Evolutionary conservation across 2,797 vertebrate species (phyloP).

Genomic region (Adelosebastes latens): DNA sequence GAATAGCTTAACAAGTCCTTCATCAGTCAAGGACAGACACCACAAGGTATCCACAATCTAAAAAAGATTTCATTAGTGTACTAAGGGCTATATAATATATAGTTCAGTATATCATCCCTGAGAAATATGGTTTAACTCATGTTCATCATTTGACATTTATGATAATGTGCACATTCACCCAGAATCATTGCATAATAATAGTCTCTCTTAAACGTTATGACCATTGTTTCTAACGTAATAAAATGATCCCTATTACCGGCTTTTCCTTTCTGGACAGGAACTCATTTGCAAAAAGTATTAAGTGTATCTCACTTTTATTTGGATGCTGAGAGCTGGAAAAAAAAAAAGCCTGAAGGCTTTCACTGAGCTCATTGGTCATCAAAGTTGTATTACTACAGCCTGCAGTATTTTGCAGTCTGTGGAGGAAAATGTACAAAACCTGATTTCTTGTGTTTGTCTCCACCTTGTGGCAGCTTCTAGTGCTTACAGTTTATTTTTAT

Average conservation of each 20-base stretch:
- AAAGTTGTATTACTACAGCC: neutral
- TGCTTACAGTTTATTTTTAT: neutral
- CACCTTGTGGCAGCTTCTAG: conserved; percentile 32
- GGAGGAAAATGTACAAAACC: neutral
- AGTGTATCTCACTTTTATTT: neutral
- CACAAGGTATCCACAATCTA: neutral
- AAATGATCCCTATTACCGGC: neutral
- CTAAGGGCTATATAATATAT: neutral
- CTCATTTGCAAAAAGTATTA: neutral
- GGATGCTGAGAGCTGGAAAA: neutral
- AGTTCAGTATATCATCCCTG: neutral
- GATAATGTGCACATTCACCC: neutral
- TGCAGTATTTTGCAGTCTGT: neutral
- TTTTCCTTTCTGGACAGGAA: neutral
- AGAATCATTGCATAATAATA: neutral
- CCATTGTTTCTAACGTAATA: neutral
- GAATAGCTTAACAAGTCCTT: neutral
- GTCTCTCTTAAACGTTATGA: neutral
- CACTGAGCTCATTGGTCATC: neutral
- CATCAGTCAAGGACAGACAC: neutral
- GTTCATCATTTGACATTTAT: neutral
- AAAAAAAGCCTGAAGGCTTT: neutral
- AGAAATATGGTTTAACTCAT: neutral
- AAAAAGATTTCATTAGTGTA: neutral
- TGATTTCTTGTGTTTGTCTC: conserved; percentile 41